Conservation (phyloP, 1,140 invertebrate species). For the Doryteuthis pealeii region DNA sequence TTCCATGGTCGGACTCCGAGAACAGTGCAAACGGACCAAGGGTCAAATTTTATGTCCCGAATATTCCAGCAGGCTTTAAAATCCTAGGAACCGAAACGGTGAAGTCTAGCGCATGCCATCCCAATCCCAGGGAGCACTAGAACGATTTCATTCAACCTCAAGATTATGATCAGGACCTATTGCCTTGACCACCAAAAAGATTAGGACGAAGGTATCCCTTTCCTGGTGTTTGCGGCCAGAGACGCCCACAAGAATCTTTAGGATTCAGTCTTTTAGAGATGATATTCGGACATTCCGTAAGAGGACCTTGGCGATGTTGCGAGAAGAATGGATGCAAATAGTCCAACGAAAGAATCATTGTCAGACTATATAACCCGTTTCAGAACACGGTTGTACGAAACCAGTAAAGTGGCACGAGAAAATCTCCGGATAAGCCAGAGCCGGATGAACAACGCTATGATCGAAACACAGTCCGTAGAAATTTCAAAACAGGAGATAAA, state of each 20-base stretch:
- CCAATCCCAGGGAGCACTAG: too few relatives aligned
- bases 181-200: background rate
- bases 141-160: too few relatives aligned
- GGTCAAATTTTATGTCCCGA: background rate
- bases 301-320: conserved; percentile 25
- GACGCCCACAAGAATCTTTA: background rate
- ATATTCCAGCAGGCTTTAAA: background rate
- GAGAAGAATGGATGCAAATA: conserved; percentile 16
- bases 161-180: too few relatives aligned
- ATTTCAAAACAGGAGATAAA: conserved; percentile 27
- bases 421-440: conserved; percentile 20
- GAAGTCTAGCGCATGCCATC: background rate
- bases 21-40: conserved; percentile 5
- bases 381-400: background rate
- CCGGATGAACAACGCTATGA: conserved; percentile 33
- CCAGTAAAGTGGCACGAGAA: background rate
- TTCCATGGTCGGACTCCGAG: background rate
- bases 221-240: background rate
- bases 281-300: conserved; percentile 27
- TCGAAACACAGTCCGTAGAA: conserved; percentile 19
- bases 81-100: background rate
- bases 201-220: background rate
- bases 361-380: background rate
- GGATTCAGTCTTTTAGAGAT: conserved; percentile 32
- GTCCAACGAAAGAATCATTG: background rate